Conservation (phyloP, 2,113 vertebrate species). For the Micromys minutus region DNA sequence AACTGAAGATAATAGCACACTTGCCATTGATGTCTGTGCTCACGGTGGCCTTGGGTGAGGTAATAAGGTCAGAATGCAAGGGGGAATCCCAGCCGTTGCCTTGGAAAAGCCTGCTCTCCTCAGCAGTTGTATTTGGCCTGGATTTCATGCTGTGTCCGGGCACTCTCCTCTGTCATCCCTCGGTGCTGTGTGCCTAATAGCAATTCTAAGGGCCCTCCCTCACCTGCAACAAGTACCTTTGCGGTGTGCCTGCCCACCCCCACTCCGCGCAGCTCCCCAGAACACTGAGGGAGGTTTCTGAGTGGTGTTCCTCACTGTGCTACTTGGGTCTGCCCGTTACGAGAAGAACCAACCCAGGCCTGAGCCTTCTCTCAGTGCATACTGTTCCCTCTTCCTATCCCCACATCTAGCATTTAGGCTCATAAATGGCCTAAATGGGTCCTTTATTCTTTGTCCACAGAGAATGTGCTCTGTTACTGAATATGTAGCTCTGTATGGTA, state of each 20-base stretch:
- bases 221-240: not conserved
- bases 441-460: not conserved
- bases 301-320: not conserved
- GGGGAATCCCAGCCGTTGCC: not conserved
- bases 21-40: not conserved
- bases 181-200: not conserved
- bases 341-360: not conserved
- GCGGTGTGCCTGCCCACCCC: not conserved
- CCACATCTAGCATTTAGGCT: not conserved
- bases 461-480: not conserved
- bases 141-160: not conserved
- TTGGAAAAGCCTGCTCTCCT: not conserved
- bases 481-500: not conserved
- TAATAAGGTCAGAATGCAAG: not conserved
- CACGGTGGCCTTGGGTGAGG: not conserved
- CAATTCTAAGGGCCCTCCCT: not conserved
- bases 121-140: conserved; percentile 12
- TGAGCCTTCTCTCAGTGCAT: not conserved
- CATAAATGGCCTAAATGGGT: not conserved
- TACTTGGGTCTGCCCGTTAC: not conserved
- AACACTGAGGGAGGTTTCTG: not conserved
- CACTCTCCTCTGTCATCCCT: not conserved
- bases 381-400: not conserved
- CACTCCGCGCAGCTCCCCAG: not conserved
- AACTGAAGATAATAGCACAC: too few species aligned